Conservation (phyloP, 2,797 vertebrate genomes). For the Sebastes taczanowskii region DNA sequence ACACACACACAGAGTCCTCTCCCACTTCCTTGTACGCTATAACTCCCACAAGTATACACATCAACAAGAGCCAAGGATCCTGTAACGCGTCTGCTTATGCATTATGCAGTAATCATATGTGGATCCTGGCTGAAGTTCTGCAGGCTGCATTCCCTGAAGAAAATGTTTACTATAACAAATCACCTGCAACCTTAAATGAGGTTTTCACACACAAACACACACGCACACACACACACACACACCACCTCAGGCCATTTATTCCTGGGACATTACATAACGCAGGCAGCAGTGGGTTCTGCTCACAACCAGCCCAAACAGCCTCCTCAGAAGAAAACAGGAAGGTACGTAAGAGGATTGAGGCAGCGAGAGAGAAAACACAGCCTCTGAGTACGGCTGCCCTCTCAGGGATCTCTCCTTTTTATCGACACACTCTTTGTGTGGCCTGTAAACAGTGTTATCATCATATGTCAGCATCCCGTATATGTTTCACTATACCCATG, state of each 20-base stretch:
- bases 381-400: not conserved
- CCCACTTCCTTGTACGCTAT: constrained; percentile 45
- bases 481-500: not conserved
- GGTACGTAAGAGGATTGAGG: constrained; percentile 50
- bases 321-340: constrained; percentile 55
- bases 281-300: constrained; percentile 51
- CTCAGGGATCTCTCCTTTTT: not conserved
- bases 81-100: not conserved
- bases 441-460: constrained; percentile 37
- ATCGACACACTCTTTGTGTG: constrained; percentile 5
- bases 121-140: constrained; percentile 10
- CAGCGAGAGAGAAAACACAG: constrained; percentile 14
- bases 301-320: constrained; percentile 48
- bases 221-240: constrained; percentile 7
- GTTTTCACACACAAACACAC: constrained; percentile 39
- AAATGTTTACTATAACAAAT: constrained; percentile 52
- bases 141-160: constrained; percentile 17
- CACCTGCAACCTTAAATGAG: constrained; percentile 61
- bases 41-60: constrained; percentile 25
- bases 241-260: constrained; percentile 66
- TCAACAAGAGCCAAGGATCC: constrained; percentile 6
- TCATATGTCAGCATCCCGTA: constrained; percentile 1
- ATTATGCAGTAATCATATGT: not conserved
- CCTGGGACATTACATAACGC: constrained; percentile 69
- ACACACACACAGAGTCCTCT: constrained; percentile 24